Percentiles rank a stretch among this genome's conserved stretches.
Conservation (phyloP, 1,140 invertebrate genomes). For the Cydia strobilella region DNA sequence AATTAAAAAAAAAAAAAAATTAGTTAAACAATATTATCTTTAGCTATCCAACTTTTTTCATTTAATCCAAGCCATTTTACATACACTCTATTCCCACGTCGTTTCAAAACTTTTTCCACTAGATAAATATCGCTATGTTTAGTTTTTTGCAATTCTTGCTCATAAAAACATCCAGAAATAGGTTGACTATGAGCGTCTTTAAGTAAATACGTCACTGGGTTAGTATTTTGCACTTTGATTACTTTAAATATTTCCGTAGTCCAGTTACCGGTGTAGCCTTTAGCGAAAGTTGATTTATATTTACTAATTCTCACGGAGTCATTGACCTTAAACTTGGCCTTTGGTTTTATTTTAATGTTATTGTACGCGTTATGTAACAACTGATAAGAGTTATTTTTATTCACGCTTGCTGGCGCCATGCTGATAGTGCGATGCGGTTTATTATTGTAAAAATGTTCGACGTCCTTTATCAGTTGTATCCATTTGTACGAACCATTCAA, state of each 20-base stretch:
- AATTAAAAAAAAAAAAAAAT: too few relatives aligned
- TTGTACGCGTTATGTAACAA: not conserved
- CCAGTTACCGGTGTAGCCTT: not conserved
- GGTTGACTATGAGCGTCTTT: not conserved
- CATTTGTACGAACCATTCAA: slow-evolving; percentile 65
- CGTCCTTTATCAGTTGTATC: slow-evolving; percentile 1
- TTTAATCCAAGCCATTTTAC: slow-evolving; percentile 2
- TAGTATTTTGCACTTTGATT: not conserved
- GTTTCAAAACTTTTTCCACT: not conserved
- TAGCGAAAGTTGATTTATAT: not conserved
- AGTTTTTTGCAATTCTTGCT: not conserved
- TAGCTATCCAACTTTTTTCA: slow-evolving; percentile 8
- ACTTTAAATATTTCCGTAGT: not conserved
- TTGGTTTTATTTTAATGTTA: not conserved
- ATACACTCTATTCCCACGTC: not conserved
- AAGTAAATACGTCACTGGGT: not conserved
- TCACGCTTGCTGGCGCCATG: not conserved
- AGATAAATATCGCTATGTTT: not conserved
- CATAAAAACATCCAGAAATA: not conserved
- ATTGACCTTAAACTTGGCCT: not conserved
- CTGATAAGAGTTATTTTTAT: not conserved
- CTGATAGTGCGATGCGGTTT: not conserved
- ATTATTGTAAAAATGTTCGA: not conserved
- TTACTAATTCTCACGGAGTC: not conserved
- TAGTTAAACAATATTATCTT: too few relatives aligned